Percentiles rank a stretch among this genome's conserved stretches.
phyloP scores from a whole-genome alignment of 2,113 vertebrate species.

The Nyctereutes procyonoides region DNA sequence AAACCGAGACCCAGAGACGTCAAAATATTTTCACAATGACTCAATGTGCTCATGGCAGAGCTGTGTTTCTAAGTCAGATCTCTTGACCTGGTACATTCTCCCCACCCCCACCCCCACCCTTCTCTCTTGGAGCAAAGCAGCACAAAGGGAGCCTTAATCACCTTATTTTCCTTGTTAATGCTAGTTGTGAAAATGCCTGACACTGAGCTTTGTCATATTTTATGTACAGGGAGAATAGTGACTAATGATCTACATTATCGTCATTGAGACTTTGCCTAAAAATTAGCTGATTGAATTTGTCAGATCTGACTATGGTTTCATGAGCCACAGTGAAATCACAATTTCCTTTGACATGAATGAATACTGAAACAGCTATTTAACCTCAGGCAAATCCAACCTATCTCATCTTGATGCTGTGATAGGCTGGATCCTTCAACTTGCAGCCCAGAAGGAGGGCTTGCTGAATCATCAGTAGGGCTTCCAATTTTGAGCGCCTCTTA shows the following conservation, averaged over 20 bases:
- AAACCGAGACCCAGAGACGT: neutral
- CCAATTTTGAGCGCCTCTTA: neutral
- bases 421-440: neutral
- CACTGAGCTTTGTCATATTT: neutral
- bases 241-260: conserved; percentile 48
- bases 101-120: no score
- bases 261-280: conserved; percentile 65
- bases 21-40: neutral
- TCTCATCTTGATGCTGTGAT: neutral
- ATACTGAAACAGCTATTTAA: conserved; percentile 41
- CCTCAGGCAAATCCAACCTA: neutral
- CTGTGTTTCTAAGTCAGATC: neutral
- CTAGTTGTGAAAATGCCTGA: neutral
- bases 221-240: conserved; percentile 17
- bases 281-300: conserved; percentile 75
- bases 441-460: neutral
- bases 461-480: neutral
- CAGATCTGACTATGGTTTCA: conserved; percentile 70
- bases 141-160: neutral
- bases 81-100: neutral
- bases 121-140: neutral
- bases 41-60: neutral
- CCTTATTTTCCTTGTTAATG: neutral
- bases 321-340: conserved; percentile 70
- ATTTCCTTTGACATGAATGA: conserved; percentile 69